A percentile compares a stretch with the other conserved stretches of the same genome.
Evolutionary conservation across 2,797 vertebrate genomes (phyloP).

Genomic region (Muraenolepis orangiensis): DNA sequence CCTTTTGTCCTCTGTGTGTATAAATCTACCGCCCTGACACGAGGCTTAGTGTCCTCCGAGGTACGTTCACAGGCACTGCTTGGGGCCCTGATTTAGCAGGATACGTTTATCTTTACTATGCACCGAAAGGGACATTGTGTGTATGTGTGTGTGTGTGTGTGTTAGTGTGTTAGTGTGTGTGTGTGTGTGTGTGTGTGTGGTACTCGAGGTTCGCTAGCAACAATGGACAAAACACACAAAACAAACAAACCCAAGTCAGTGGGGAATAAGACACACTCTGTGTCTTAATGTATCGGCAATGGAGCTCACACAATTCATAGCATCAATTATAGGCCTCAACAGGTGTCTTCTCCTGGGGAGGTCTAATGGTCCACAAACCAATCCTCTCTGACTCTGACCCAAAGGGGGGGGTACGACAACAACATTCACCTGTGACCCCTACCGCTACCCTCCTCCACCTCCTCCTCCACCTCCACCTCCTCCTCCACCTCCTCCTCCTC

Average conservation of each 20-base stretch:
- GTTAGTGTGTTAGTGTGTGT: too few species aligned
- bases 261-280: too few species aligned
- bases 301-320: not conserved
- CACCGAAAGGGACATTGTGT: not conserved
- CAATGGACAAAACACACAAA: too few species aligned
- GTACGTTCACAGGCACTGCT: not conserved
- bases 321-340: not conserved
- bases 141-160: too few species aligned
- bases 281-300: not conserved
- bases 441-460: not conserved
- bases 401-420: too few species aligned
- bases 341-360: not conserved
- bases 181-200: not conserved
- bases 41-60: not conserved
- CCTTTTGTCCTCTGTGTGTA: conserved; percentile 52
- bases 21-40: too few species aligned
- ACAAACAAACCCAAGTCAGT: too few species aligned
- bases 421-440: conserved; percentile 42
- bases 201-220: too few species aligned
- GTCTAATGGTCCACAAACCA: conserved; percentile 54
- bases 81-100: not conserved
- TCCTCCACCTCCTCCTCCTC: too few species aligned
- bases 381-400: too few species aligned
- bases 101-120: not conserved
- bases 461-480: too few species aligned